Base-by-base conservation (phyloP, 2,797 vertebrate species). In the Oreortyx pictus region DNA sequence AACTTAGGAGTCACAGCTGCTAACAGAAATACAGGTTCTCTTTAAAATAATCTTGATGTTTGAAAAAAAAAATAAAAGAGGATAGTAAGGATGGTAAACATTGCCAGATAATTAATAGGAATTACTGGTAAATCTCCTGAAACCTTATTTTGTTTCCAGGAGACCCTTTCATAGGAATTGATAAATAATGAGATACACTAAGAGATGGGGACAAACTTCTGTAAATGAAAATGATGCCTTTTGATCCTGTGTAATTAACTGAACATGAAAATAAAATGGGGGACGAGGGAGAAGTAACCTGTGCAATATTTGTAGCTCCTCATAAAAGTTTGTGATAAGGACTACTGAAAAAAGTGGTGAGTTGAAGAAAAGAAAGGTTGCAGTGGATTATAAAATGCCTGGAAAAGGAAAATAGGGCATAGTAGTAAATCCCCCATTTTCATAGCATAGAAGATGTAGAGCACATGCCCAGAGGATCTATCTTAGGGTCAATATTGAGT, bases 341-440 rank as follows among this genome's bases (percentile, higher is more conserved):
- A 9, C 47, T 70, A 65, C 73, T 93, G 49, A 74, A 68, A 80
- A 71, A 82, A 72, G 23, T 31, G 61, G 57, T 41, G 41, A 24
- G 47, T 29, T 76, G 44, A 19, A 88, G 37, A 46, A 27, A 15
- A 20, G 31, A 82, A 94, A 86, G 22, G 17, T 19, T 88, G 33
- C 37, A 86, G 62, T 43, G 35, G n/a, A 52, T 82, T 85, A 71
- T 52, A 79, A 82, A 82, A 84, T 57, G 86, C 11, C 33, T 83
- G 43, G 78, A 91, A 74, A 82, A 25, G 43, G n/a, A 86, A 94
- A 86, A 66, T n/a, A 82, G 31, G 57, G 70, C 72, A 66, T 7
- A 71, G 22, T 8, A 46, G 57, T 72, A 75, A 83, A 37, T 82
- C 64, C 70, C 84, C 67, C 56, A 1, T 82, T 90, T 86, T 82